Percentiles rank a stretch among this genome's conserved stretches.
Conservation (phyloP, 2,888 invertebrate species). For the Anarsia innoxiella region DNA sequence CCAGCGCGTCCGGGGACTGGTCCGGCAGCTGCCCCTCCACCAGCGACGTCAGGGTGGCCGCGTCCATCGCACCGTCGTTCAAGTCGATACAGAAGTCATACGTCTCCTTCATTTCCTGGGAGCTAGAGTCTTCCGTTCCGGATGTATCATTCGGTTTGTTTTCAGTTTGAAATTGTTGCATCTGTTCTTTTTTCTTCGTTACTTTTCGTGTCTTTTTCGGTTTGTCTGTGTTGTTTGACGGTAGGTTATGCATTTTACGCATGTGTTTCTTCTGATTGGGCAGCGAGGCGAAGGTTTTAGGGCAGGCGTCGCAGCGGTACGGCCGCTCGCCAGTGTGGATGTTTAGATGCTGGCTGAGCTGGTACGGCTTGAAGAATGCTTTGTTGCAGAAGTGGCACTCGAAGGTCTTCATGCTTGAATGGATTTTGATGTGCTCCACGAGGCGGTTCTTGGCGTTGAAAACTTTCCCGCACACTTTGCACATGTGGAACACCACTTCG, state of each 20-base stretch:
- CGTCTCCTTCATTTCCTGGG: neutral
- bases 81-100: conserved; percentile 4
- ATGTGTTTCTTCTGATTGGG: conserved; percentile 77
- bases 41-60: too few species aligned
- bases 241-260: conserved; percentile 42
- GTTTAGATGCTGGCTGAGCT: conserved; percentile 70
- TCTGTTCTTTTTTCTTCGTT: neutral
- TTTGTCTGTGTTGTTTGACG: too few species aligned
- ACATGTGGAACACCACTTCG: conserved; percentile 57
- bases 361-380: conserved; percentile 35
- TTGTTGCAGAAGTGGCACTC: conserved; percentile 73
- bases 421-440: conserved; percentile 44
- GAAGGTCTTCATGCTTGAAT: conserved; percentile 58
- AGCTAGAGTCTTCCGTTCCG: too few species aligned
- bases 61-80: too few species aligned
- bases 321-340: conserved; percentile 74
- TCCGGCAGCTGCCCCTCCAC: too few species aligned
- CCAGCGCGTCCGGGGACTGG: too few species aligned
- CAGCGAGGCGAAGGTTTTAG: conserved; percentile 70
- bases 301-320: conserved; percentile 72
- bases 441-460: conserved; percentile 61
- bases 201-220: neutral
- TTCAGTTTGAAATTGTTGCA: neutral
- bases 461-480: conserved; percentile 73
- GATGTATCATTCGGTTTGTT: too few species aligned